A percentile compares a stretch with the other conserved stretches of the same genome.
These are phyloP conservation scores for Enteromius paludinosus DNA, from an alignment of 2,797 vertebrate genomes.

Conservation along the genomic window DNA sequence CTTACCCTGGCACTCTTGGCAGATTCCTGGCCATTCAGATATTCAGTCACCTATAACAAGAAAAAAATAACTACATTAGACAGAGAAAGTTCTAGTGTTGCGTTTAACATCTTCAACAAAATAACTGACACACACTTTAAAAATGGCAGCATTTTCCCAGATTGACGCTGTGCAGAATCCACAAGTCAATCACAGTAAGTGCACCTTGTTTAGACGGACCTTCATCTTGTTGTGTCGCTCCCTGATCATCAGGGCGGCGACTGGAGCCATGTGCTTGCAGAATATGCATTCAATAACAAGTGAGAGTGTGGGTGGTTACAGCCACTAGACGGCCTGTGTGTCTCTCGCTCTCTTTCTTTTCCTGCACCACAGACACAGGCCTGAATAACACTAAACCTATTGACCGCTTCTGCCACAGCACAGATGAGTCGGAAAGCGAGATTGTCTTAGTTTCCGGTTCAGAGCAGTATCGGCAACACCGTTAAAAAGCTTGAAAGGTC, in stretches of 20 bases:
- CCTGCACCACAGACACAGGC: slow-evolving; percentile 12
- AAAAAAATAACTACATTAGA: background rate
- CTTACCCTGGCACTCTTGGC: slow-evolving; percentile 93
- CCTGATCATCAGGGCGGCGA: slow-evolving; percentile 16
- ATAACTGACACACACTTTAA: slow-evolving; percentile 15
- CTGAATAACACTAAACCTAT: slow-evolving; percentile 64
- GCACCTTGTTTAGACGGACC: slow-evolving; percentile 16
- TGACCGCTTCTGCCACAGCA: slow-evolving; percentile 71
- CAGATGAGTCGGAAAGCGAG: slow-evolving; percentile 69
- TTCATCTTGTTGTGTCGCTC: slow-evolving; percentile 17
- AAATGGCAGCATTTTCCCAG: slow-evolving; percentile 16
- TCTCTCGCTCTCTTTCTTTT: slow-evolving; percentile 5
- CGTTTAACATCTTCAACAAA: background rate
- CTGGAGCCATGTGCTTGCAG: background rate
- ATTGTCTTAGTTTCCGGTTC: slow-evolving; percentile 23
- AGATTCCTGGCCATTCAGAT: slow-evolving; percentile 92
- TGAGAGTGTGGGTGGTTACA: slow-evolving; percentile 36
- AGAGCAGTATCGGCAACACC: background rate
- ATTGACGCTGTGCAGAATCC: slow-evolving; percentile 1
- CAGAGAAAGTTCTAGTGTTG: slow-evolving; percentile 9
- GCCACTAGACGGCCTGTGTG: background rate
- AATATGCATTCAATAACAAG: slow-evolving; percentile 27
- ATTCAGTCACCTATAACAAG: slow-evolving; percentile 86
- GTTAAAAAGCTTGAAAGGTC: slow-evolving; percentile 32
- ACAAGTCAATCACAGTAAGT: slow-evolving; percentile 20